Evolutionary conservation across 2,797 vertebrate genomes (phyloP), one percentile per base, ranked within the genome.

Genomic region (Microctenopoma stevenorrisi): DNA sequence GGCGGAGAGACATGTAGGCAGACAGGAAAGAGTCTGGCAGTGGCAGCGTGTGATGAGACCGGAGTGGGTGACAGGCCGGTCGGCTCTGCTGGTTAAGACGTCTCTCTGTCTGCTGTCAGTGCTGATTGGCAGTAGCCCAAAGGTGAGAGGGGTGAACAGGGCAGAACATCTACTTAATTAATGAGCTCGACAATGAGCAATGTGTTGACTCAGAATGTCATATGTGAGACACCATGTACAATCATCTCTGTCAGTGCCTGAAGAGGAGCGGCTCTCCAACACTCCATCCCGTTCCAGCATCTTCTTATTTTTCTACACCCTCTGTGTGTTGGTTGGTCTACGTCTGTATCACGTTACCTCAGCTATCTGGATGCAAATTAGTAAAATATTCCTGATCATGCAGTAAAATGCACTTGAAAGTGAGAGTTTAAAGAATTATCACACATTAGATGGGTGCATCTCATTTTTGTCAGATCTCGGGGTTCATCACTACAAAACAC

Each of bases 101-200:
- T 73, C 78, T 82, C 61, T 78, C 76, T 88, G 61, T 82, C 81
- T 60, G 71, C 76, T 72, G 81, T 84, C 79, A 77, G 52, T 16
- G 61, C 50, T 78, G 83, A 90, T 65, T 79, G 89, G 82, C 88
- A 87, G 74, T 81, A 72, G 85, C 89, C 88, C 60, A 82, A 69
- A 89, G 89, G 87, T 86, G 83, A 82, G 58, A 75, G 64, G 76
- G 67, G n/a, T 51, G 28, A 83, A 43, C 59, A 52, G 72, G 71
- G 64, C 74, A 68, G 55, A 66, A 55, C 48, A 72, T 83, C 60
- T 63, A 76, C 88, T 83, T 85, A 61, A 87, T 86, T 88, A 89
- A 86, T 89, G 83, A 81, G 74, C 66, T 74, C 46, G 78, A 33
- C 65, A 65, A 70, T 78, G 78, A 75, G 79, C 73, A n/a, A 40